Evolutionary conservation across 2,888 invertebrate genomes (phyloP).

Genomic region (Sesia bembeciformis): DNA sequence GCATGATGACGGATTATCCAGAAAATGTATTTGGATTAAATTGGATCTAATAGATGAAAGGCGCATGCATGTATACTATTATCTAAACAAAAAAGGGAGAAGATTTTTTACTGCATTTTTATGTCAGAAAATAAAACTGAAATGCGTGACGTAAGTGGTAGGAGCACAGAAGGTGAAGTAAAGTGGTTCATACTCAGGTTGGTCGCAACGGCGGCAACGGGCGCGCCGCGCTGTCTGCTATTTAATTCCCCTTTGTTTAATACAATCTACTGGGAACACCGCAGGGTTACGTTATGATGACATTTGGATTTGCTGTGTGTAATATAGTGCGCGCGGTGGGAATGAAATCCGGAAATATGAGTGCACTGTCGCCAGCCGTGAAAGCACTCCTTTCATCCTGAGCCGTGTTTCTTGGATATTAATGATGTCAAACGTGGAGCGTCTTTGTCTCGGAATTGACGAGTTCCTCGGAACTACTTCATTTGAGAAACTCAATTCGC

Average conservation of each 20-base stretch:
- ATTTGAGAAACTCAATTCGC: background rate
- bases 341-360: conserved; percentile 50
- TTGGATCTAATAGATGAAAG: background rate
- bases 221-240: conserved; percentile 42
- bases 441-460: conserved; percentile 38
- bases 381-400: conserved; percentile 25
- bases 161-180: conserved; percentile 21
- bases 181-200: conserved; percentile 35
- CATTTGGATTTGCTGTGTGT: conserved; percentile 33
- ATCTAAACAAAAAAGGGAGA: background rate
- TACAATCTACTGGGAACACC: conserved; percentile 49
- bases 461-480: conserved; percentile 2
- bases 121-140: conserved; percentile 4
- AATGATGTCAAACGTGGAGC: conserved; percentile 33
- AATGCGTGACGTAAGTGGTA: conserved; percentile 14
- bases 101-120: background rate
- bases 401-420: conserved; percentile 32
- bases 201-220: conserved; percentile 45
- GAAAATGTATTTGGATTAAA: background rate
- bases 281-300: conserved; percentile 48
- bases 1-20: conserved; percentile 9
- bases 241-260: conserved; percentile 55
- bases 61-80: background rate
- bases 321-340: conserved; percentile 33
- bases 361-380: conserved; percentile 34